phyloP scores from a whole-genome alignment of 2,888 invertebrate genomes.

The Diaprepes abbreviatus region DNA sequence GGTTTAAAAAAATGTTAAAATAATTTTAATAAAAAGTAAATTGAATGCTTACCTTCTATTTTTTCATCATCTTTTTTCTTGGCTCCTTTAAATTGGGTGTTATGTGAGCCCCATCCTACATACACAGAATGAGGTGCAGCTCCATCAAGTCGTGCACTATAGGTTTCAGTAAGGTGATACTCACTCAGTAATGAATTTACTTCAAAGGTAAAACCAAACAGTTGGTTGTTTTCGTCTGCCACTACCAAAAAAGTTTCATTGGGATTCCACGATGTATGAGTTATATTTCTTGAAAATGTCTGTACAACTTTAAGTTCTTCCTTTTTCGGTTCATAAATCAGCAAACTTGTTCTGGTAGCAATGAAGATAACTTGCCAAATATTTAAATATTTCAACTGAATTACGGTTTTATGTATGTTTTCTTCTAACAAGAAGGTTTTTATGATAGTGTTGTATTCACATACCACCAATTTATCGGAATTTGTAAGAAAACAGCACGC shows the following conservation, averaged over 20 bases:
- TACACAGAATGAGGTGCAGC: constrained; percentile 79
- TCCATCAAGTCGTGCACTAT: constrained; percentile 2
- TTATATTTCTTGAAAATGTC: constrained; percentile 33
- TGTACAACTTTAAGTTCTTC: constrained; percentile 25
- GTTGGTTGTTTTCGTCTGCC: constrained; percentile 34
- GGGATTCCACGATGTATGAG: constrained; percentile 51
- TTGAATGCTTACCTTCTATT: constrained; percentile 52
- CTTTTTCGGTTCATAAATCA: constrained; percentile 30
- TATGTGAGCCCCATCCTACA: constrained; percentile 96
- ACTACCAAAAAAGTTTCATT: constrained; percentile 49
- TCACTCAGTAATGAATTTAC: not conserved
- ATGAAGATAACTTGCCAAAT: constrained; percentile 49
- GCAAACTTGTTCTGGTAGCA: constrained; percentile 35
- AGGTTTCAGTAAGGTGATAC: constrained; percentile 14
- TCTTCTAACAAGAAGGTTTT: constrained; percentile 2
- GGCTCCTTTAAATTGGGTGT: constrained; percentile 95
- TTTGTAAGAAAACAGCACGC: constrained; percentile 38
- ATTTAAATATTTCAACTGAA: constrained; percentile 48
- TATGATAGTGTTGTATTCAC: constrained; percentile 12
- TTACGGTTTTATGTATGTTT: constrained; percentile 25
- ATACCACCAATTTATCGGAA: constrained; percentile 22
- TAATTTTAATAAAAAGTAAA: no score
- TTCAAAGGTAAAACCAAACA: constrained; percentile 45
- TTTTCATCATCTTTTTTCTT: constrained; percentile 70
- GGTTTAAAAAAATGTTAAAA: no score